Base-by-base conservation (phyloP, 2,888 invertebrate species). In the Yponomeuta cagnagella region DNA sequence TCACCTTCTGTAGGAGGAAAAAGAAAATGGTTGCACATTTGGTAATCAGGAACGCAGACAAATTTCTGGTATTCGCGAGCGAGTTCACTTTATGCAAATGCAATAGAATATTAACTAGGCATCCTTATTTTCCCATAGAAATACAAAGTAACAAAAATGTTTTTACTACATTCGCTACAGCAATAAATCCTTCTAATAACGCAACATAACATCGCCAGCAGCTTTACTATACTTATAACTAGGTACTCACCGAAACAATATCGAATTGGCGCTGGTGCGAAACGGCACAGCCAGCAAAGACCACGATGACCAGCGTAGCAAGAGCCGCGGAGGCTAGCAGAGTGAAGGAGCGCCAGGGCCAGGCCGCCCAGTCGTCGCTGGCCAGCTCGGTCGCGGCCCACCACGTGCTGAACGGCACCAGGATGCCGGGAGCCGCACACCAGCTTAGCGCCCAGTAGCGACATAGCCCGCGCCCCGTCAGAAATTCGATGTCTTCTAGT, bases 191-290 rank as follows among this genome's bases (percentile, higher is more conserved):
- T 43, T 43, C 43, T 43, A 43, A 43, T 43, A 43, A 43, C 8
- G 43, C 43, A 43, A 43, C 43, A 43, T 5, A 43, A 8, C 43
- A 43, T 43, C 43, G 43, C 8, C 43, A 43, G 43, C 43, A 43
- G 6, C 43, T 43, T 43, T 43, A 9, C 9, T 43, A 8, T 43
- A 43, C 43, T 43, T 43, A 43, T 8, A 43, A 1, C 43, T 8
- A 43, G 43, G 8, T 43, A 71, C 48, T 65, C 74, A 80, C 80
- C 76, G 75, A 75, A 12, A 78, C 65, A 15, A 82, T 70, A 72
- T 88, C 89, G 72, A 84, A 90, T 72, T 90, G 90, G 52, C 43
- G 84, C 85, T 90, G 90, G 75, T 78, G 83, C 9, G 76, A 77
- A 12, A 90, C 83, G 1, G 84, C 76, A 2, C 82, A 72, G 1